phyloP scores from a whole-genome alignment of 2,888 invertebrate species.

The Brachyopa scutellaris region DNA sequence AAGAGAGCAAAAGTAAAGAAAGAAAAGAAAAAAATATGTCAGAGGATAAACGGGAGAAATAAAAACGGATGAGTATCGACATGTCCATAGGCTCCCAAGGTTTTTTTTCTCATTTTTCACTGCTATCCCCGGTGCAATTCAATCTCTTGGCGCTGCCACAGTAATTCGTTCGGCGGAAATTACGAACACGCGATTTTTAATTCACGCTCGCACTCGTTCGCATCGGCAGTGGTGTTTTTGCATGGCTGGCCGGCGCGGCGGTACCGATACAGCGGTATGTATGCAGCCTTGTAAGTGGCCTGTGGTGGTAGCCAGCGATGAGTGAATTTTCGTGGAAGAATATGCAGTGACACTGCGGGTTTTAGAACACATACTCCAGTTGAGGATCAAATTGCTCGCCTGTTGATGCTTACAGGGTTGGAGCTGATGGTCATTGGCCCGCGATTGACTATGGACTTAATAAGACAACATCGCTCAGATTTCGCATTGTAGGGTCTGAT shows the following conservation, averaged over 20 bases:
- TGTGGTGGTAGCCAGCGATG: slow-evolving; percentile 68
- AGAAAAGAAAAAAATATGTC: slow-evolving; percentile 21
- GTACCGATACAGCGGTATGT: not conserved
- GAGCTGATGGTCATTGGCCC: not conserved
- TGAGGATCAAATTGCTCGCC: slow-evolving; percentile 58
- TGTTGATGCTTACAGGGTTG: not conserved
- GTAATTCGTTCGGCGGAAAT: slow-evolving; percentile 77
- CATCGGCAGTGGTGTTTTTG: slow-evolving; percentile 29
- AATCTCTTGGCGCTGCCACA: slow-evolving; percentile 71
- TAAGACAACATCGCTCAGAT: too few relatives aligned
- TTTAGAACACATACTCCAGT: not conserved
- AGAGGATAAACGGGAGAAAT: slow-evolving; percentile 18
- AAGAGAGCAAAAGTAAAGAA: slow-evolving; percentile 49
- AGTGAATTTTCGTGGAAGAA: slow-evolving; percentile 68
- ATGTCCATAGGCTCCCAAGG: slow-evolving; percentile 72
- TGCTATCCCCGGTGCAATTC: slow-evolving; percentile 62
- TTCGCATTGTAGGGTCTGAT: too few relatives aligned
- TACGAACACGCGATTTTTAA: slow-evolving; percentile 80
- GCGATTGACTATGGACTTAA: not conserved
- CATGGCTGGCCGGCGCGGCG: slow-evolving; percentile 27
- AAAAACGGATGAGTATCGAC: slow-evolving; percentile 65
- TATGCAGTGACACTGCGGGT: slow-evolving; percentile 65
- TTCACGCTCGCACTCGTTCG: slow-evolving; percentile 75
- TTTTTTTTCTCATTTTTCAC: slow-evolving; percentile 31
- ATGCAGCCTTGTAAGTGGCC: slow-evolving; percentile 24